These are phyloP conservation scores for Bos taurus DNA, from an alignment of 2,113 vertebrate genomes.

Conservation along the genomic window DNA sequence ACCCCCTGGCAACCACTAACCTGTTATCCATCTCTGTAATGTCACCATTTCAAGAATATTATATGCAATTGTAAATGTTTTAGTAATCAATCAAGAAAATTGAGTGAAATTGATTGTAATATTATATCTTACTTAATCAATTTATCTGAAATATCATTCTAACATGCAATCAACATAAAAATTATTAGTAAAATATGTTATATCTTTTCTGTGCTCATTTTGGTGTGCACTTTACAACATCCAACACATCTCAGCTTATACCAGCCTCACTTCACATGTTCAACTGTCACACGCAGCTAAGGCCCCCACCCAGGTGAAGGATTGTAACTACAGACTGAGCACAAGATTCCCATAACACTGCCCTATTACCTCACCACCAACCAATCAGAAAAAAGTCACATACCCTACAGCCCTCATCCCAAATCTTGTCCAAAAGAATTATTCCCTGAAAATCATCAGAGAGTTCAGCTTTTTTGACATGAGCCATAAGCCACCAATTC, in stretches of 20 bases:
- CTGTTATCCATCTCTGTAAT: not conserved
- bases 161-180: not conserved
- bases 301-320: not conserved
- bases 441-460: not conserved
- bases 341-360: not conserved
- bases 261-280: not conserved
- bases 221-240: not conserved
- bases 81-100: not conserved
- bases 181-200: not conserved
- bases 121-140: not conserved
- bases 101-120: not conserved
- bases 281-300: not conserved
- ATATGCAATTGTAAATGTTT: not conserved
- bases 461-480: not conserved
- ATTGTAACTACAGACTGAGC: not conserved
- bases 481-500: not conserved
- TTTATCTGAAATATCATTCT: not conserved
- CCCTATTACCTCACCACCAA: not conserved
- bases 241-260: not conserved
- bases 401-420: not conserved
- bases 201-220: not conserved
- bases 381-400: not conserved
- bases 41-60: not conserved
- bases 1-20: not conserved
- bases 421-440: not conserved